Evolutionary conservation across 2,888 invertebrate genomes (phyloP).

Genomic region (Lysandra coridon): DNA sequence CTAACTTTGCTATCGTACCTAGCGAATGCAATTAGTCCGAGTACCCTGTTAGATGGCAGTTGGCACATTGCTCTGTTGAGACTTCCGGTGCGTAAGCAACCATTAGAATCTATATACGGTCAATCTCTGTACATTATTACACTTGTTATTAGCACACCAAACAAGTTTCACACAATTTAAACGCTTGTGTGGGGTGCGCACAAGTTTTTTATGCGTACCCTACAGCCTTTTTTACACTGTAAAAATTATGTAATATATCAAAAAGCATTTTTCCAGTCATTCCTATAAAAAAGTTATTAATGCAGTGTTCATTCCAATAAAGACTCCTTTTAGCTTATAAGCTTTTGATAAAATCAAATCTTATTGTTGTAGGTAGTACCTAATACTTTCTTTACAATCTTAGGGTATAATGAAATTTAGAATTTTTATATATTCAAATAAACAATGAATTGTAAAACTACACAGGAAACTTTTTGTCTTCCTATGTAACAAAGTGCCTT

Average conservation of each 20-base stretch:
- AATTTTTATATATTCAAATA: neutral
- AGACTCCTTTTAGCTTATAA: neutral
- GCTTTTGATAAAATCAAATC: neutral
- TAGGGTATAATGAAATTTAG: neutral
- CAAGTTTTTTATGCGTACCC: no score
- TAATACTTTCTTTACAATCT: neutral
- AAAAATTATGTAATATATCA: neutral
- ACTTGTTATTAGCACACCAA: no score
- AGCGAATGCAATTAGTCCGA: no score
- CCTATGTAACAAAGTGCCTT: neutral
- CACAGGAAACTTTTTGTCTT: neutral
- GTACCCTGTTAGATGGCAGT: no score
- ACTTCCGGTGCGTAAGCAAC: no score
- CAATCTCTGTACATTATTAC: no score
- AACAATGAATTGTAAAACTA: neutral
- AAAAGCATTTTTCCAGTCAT: constrained; percentile 7
- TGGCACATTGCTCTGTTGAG: no score
- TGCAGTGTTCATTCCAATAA: neutral
- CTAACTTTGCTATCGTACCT: no score
- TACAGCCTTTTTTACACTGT: neutral
- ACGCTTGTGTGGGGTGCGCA: no score
- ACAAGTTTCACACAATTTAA: no score
- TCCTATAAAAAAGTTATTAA: neutral
- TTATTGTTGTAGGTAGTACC: neutral
- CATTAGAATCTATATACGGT: no score